A percentile compares a stretch with the other conserved stretches of the same genome.
Evolutionary conservation across 2,113 vertebrate species (phyloP).

Genomic region (Microtus richardsoni): DNA sequence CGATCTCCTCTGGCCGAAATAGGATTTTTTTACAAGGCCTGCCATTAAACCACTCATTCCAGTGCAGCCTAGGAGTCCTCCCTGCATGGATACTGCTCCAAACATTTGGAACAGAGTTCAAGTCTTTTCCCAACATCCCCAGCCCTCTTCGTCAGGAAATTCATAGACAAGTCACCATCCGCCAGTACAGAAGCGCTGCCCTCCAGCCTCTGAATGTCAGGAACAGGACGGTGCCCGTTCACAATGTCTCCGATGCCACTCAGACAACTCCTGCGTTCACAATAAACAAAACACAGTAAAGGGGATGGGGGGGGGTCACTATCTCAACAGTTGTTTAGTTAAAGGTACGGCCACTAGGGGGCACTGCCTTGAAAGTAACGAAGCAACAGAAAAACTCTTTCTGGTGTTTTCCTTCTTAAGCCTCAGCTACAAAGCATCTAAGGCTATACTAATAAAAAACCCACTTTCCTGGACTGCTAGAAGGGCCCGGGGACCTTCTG

Average conservation of each 20-base stretch:
- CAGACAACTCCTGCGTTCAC: background rate
- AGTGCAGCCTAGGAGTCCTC: background rate
- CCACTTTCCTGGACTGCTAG: conserved; percentile 7
- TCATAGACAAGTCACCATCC: background rate
- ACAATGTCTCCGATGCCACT: background rate
- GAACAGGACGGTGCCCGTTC: background rate
- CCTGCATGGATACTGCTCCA: background rate
- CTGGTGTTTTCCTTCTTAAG: conserved; percentile 68
- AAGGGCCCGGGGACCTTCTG: background rate
- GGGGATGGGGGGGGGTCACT: background rate
- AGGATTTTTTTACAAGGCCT: background rate
- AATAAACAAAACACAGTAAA: background rate
- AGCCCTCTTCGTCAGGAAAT: conserved; percentile 28
- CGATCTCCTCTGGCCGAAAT: background rate
- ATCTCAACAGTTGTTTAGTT: conserved; percentile 5
- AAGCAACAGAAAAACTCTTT: conserved; percentile 54
- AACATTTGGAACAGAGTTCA: background rate
- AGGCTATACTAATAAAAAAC: conserved; percentile 35
- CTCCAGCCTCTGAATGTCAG: background rate
- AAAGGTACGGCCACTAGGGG: conserved; percentile 65
- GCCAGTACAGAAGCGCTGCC: background rate
- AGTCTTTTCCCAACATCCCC: conserved; percentile 31
- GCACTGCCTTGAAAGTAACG: conserved; percentile 43
- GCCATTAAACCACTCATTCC: background rate
- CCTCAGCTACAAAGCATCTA: conserved; percentile 36